These are phyloP conservation scores for Scomber colias DNA, from an alignment of 2,113 vertebrate species.

Conservation along the genomic window DNA sequence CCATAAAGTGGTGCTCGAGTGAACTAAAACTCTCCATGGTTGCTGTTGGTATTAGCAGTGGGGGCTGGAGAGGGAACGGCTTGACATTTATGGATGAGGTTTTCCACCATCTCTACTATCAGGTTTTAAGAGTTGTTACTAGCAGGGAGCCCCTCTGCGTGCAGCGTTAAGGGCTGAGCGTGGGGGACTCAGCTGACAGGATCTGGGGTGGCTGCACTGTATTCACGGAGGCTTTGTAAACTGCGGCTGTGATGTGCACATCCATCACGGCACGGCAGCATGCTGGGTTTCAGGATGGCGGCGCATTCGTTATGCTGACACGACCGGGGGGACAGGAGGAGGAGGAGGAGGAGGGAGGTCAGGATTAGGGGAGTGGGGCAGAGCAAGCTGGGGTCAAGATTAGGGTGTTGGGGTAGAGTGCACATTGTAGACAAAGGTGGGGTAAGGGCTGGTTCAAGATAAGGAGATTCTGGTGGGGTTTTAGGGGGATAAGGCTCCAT, in stretches of 20 bases:
- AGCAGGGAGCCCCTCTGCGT: constrained; percentile 58
- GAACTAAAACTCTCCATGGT: constrained; percentile 52
- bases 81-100: constrained; percentile 80
- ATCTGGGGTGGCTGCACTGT: constrained; percentile 63
- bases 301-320: constrained; percentile 77
- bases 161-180: constrained; percentile 57
- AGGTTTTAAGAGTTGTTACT: constrained; percentile 71
- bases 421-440: constrained; percentile 40
- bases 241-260: constrained; percentile 72
- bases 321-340: background rate
- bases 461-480: constrained; percentile 58
- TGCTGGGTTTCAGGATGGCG: constrained; percentile 62
- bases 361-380: constrained; percentile 59
- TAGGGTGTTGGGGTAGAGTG: constrained; percentile 67
- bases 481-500: constrained; percentile 57
- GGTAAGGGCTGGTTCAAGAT: constrained; percentile 47
- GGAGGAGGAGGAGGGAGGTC: constrained; percentile 15
- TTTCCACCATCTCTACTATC: constrained; percentile 76
- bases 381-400: constrained; percentile 69
- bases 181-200: constrained; percentile 59
- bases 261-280: constrained; percentile 74
- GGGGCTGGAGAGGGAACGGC: constrained; percentile 45
- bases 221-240: constrained; percentile 73
- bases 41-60: constrained; percentile 53
- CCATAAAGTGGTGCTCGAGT: constrained; percentile 61